Evolutionary conservation across 2,113 vertebrate genomes (phyloP).

Genomic region (Nasalis larvatus): DNA sequence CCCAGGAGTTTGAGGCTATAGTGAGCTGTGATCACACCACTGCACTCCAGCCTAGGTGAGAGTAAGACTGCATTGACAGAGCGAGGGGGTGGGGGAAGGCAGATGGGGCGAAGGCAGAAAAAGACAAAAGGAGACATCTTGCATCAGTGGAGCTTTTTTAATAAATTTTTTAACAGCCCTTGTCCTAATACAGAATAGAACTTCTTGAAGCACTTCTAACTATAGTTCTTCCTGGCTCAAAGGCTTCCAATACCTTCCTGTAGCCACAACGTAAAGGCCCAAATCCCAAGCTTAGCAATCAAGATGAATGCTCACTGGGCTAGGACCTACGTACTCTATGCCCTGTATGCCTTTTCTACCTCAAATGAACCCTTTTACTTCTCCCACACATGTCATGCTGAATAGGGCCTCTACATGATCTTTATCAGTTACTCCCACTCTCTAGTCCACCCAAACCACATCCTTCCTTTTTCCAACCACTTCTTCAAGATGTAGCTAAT

Average conservation of each 20-base stretch:
- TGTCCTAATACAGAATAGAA: not conserved
- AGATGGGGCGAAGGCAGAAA: not conserved
- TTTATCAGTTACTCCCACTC: not conserved
- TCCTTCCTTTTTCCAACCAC: slow-evolving; percentile 53
- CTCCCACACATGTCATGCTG: not conserved
- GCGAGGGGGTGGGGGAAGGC: no score
- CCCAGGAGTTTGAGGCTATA: no score
- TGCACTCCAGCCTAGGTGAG: no score
- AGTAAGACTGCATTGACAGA: no score
- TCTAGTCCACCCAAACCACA: not conserved
- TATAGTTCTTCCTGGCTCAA: not conserved
- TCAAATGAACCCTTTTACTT: not conserved
- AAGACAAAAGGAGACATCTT: not conserved
- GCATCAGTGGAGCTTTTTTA: not conserved
- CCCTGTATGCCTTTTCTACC: not conserved
- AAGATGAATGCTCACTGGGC: not conserved
- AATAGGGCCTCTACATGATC: not conserved
- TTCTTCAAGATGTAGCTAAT: slow-evolving; percentile 13
- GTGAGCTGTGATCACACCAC: no score
- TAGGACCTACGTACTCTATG: not conserved
- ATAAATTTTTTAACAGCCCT: no score
- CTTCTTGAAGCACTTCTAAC: not conserved
- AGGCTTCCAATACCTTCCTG: not conserved
- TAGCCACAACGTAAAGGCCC: not conserved
- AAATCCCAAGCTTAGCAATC: not conserved